Evolutionary conservation across 2,113 vertebrate species (phyloP), one percentile per base, ranked within the genome.

Genomic region (Myiozetetes cayanensis): DNA sequence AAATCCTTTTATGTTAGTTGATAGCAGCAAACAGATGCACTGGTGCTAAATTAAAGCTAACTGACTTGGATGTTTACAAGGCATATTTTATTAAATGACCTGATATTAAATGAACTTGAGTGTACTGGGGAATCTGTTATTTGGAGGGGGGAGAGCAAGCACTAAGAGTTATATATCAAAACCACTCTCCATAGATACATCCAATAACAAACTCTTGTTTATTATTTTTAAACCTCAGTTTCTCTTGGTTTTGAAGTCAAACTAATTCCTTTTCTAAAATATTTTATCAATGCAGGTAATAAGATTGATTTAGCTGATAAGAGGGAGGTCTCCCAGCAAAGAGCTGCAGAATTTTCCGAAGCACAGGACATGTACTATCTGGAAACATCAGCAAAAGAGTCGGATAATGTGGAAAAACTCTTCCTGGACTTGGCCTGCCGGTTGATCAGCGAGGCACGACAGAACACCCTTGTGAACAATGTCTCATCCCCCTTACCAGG

Each of bases 371-470:
- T 99, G 99, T 98, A 99, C 94, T 99, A 99, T 82, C 96, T 99
- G 97, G 99, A 99, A 98, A 99, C 99, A 1, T 99, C 99, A 0
- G 99, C 99, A 77, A 99, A 99, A 96, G 99, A 99, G 85, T 99
- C 99, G 0, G 99, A 99, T 97, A 99, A 99, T 20, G 99, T 99
- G 91, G 99, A 99, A 98, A 99, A 99, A 97, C 99, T 99, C 89
- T 99, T 99, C 97, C 98, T 99, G 96, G 99, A 99, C 98, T 98
- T 99, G 97, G 99, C 99, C 6, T 99, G 99, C 76, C 98, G 99
- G 86, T 97, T 99, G 95, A 99, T 99, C 96, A 98, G 98, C 9
- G 99, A 99, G 91, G 99, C 99, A 95, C 98, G 99, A 96, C 99
- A 99, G 98, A 99, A 99, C 96, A 99, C 99, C 41, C 98, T 99